phyloP scores from a whole-genome alignment of 2,888 invertebrate species.

The Sympetrum striolatum region DNA sequence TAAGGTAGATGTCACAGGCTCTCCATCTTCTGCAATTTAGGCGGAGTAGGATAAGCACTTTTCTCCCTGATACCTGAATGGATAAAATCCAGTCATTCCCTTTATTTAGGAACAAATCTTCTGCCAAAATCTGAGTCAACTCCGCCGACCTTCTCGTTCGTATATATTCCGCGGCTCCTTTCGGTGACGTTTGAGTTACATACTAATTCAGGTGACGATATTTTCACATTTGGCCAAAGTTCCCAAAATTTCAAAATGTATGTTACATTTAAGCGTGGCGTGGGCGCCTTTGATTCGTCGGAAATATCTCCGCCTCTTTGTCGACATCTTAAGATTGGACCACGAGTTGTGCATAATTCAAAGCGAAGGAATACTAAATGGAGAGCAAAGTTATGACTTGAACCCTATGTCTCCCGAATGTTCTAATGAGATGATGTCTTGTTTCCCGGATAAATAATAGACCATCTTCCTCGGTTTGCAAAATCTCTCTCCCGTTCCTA shows the following conservation, averaged over 20 bases:
- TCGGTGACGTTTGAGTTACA: too few species aligned
- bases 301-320: neutral
- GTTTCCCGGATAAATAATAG: neutral
- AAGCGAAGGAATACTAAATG: neutral
- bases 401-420: neutral
- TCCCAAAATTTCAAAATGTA: neutral
- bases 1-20: too few species aligned
- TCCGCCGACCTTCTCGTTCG: too few species aligned
- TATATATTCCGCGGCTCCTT: too few species aligned
- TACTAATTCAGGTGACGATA: too few species aligned
- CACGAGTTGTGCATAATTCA: neutral
- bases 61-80: too few species aligned
- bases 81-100: too few species aligned
- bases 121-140: too few species aligned
- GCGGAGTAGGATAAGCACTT: too few species aligned
- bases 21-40: too few species aligned
- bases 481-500: neutral
- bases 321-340: neutral
- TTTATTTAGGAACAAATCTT: too few species aligned
- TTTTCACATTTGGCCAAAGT: neutral
- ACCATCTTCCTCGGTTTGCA: neutral
- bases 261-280: neutral
- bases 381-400: neutral
- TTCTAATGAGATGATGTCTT: neutral
- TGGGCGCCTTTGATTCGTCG: neutral